These are phyloP conservation scores for Ophion ventricosus DNA, from an alignment of 2,888 invertebrate species.

Conservation along the genomic window DNA sequence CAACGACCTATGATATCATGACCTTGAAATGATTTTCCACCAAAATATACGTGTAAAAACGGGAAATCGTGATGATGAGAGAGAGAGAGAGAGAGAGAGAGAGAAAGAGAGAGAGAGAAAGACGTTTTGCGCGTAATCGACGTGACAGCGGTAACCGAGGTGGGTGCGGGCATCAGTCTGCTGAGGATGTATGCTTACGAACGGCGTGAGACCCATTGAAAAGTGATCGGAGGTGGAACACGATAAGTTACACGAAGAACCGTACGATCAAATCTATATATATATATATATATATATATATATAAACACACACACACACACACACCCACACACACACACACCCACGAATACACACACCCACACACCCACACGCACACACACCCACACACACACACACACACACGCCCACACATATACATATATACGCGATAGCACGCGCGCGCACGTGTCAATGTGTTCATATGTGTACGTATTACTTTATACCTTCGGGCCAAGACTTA, in stretches of 20 bases:
- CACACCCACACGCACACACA: no score
- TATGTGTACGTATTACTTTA: slow-evolving; percentile 9
- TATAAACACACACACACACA: not conserved
- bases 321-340: not conserved
- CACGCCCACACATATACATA: not conserved
- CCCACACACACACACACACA: not conserved
- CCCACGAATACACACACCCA: no score
- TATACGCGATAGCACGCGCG: slow-evolving; percentile 36
- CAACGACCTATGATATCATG: no score
- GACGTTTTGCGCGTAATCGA: slow-evolving; percentile 22
- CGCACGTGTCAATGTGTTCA: not conserved
- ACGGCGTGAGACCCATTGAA: slow-evolving; percentile 60
- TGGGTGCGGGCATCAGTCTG: slow-evolving; percentile 27
- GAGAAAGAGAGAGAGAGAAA: slow-evolving; percentile 14
- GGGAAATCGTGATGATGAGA: not conserved
- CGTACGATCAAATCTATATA: slow-evolving; percentile 59
- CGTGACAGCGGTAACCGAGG: slow-evolving; percentile 44
- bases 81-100: not conserved
- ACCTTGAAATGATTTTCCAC: no score
- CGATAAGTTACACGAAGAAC: slow-evolving; percentile 68
- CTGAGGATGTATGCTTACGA: slow-evolving; percentile 5
- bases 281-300: not conserved
- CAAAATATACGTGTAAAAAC: no score
- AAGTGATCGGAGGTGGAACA: slow-evolving; percentile 65
- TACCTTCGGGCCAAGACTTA: slow-evolving; percentile 63